Evolutionary conservation across 2,113 vertebrate genomes (phyloP).

Genomic region (Tenebrosternarchus preto): DNA sequence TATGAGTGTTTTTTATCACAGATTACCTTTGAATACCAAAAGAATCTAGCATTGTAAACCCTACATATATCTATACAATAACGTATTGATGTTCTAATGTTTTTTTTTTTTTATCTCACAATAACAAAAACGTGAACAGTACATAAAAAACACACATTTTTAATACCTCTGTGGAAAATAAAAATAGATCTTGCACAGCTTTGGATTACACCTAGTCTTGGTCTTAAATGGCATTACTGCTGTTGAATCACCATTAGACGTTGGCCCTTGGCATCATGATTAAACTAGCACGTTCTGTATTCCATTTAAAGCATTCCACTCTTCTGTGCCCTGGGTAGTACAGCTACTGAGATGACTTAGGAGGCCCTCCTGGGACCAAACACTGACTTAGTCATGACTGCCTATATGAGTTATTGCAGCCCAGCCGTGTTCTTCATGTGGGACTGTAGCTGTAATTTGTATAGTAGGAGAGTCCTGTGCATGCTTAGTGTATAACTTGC

Average conservation of each 20-base stretch:
- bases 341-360: neutral
- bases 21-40: neutral
- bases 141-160: neutral
- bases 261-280: neutral
- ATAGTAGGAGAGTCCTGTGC: neutral
- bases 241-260: neutral
- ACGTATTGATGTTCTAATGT: neutral
- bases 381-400: neutral
- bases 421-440: neutral
- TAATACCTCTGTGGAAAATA: neutral
- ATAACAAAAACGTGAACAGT: neutral
- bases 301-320: neutral
- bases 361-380: neutral
- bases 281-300: neutral
- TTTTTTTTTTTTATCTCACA: neutral
- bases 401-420: neutral
- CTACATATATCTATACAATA: neutral
- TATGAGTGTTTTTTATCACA: neutral
- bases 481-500: neutral
- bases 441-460: conserved; percentile 6
- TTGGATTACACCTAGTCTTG: too few relatives aligned
- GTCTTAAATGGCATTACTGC: too few relatives aligned
- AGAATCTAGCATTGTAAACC: neutral
- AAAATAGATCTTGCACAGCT: too few relatives aligned
- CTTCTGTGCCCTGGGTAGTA: neutral